Conservation (phyloP, 2,888 invertebrate species). For the Caprella mutica region DNA sequence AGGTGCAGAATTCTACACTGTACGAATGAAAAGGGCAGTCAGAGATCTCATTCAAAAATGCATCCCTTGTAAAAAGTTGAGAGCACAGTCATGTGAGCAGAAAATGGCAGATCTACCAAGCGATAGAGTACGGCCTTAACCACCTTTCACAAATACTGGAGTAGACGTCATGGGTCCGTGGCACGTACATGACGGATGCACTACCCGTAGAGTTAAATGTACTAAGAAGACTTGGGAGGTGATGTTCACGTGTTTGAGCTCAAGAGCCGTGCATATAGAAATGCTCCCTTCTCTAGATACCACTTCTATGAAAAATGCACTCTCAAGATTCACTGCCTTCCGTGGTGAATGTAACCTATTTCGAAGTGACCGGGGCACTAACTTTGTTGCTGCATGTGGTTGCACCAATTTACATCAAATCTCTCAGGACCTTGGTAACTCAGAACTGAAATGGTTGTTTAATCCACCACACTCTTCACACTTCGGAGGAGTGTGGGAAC, state of each 20-base stretch:
- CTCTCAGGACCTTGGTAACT: too few species aligned
- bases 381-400: too few species aligned
- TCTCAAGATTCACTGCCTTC: not conserved
- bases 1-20: not conserved
- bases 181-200: too few species aligned
- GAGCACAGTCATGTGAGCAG: not conserved
- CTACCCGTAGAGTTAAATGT: too few species aligned
- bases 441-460: not conserved
- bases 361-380: not conserved
- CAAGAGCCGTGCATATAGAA: slow-evolving; percentile 1
- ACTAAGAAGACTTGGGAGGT: too few species aligned
- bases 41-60: not conserved
- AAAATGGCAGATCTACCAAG: slow-evolving; percentile 8
- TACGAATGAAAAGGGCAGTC: not conserved
- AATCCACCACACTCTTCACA: not conserved
- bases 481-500: not conserved
- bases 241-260: not conserved
- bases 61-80: not conserved
- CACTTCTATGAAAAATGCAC: not conserved
- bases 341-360: not conserved
- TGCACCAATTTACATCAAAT: too few species aligned
- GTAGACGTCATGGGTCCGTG: slow-evolving; percentile 5
- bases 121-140: not conserved
- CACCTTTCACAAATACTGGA: slow-evolving; percentile 2
- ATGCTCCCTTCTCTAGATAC: not conserved